These are phyloP conservation scores for Dolichoris vasculosae DNA, from an alignment of 1,140 invertebrate genomes.

Conservation along the genomic window DNA sequence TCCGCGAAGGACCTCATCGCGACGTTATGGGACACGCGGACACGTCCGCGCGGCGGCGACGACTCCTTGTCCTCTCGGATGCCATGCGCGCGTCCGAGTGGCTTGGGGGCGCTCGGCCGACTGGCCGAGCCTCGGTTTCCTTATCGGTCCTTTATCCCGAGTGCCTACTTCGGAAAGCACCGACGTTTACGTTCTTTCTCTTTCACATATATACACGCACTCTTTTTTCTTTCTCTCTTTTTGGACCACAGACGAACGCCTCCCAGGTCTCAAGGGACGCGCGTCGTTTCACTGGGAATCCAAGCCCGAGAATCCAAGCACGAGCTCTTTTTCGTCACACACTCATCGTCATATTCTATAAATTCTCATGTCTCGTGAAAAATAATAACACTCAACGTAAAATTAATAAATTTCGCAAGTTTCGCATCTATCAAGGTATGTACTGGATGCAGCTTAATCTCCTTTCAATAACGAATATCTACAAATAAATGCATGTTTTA, in stretches of 20 bases:
- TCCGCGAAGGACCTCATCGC: conserved; percentile 55
- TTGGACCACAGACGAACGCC: conserved; percentile 29
- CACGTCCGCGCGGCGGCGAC: neutral
- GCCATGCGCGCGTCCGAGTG: conserved; percentile 33
- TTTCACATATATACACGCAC: too few species aligned
- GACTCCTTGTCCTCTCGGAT: conserved; percentile 22
- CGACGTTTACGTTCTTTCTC: neutral
- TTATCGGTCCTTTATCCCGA: conserved; percentile 6
- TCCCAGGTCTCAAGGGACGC: neutral
- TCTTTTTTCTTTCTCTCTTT: conserved; percentile 21
- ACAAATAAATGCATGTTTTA: too few species aligned
- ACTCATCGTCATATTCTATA: neutral
- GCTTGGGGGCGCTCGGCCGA: conserved; percentile 39
- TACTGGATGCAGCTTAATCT: too few species aligned
- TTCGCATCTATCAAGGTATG: neutral
- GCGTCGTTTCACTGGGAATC: neutral
- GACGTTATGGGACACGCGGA: neutral
- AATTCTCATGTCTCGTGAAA: neutral
- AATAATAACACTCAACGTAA: neutral
- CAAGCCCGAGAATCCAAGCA: neutral
- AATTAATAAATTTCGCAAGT: neutral
- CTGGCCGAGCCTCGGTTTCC: conserved; percentile 14
- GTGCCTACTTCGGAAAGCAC: too few species aligned
- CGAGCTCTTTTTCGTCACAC: neutral
- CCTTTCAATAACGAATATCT: too few species aligned